These are phyloP conservation scores for Orius laevigatus DNA, from an alignment of 1,140 invertebrate species.

Conservation along the genomic window DNA sequence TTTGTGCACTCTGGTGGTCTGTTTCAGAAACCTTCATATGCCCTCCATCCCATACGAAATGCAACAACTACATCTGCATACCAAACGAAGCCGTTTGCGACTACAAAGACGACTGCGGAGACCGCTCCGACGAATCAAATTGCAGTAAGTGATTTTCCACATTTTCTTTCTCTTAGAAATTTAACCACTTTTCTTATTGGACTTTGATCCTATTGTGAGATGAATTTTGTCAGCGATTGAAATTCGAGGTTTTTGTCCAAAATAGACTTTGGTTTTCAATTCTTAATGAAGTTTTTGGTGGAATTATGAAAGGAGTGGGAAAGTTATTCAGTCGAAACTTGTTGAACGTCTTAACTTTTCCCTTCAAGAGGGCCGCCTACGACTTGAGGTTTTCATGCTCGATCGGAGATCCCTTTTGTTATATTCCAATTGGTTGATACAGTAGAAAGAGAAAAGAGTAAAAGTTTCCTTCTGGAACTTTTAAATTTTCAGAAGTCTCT, in stretches of 20 bases:
- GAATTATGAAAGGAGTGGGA: neutral
- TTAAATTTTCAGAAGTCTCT: too few species aligned
- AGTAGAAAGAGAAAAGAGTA: too few species aligned
- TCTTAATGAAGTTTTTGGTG: neutral
- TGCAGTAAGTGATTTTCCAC: slow-evolving; percentile 23
- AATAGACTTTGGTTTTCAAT: too few species aligned
- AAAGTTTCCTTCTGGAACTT: too few species aligned
- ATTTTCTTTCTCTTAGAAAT: slow-evolving; percentile 2
- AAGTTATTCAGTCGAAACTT: neutral
- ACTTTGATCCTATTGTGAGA: too few species aligned
- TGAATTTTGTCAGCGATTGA: too few species aligned
- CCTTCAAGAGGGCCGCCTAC: too few species aligned
- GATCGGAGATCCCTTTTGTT: too few species aligned
- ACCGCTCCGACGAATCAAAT: slow-evolving; percentile 27
- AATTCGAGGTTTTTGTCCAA: too few species aligned
- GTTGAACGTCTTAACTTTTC: neutral
- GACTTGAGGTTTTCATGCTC: slow-evolving; percentile 1
- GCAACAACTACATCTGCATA: slow-evolving; percentile 28
- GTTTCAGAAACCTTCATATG: slow-evolving; percentile 23
- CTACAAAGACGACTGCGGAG: slow-evolving; percentile 28
- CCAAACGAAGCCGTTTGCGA: slow-evolving; percentile 26
- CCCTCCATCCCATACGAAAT: slow-evolving; percentile 29
- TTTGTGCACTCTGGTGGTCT: too few species aligned
- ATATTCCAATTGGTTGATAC: too few species aligned
- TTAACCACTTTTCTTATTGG: neutral